Conservation (phyloP, 2,797 vertebrate species). For the Muraenolepis orangiensis region DNA sequence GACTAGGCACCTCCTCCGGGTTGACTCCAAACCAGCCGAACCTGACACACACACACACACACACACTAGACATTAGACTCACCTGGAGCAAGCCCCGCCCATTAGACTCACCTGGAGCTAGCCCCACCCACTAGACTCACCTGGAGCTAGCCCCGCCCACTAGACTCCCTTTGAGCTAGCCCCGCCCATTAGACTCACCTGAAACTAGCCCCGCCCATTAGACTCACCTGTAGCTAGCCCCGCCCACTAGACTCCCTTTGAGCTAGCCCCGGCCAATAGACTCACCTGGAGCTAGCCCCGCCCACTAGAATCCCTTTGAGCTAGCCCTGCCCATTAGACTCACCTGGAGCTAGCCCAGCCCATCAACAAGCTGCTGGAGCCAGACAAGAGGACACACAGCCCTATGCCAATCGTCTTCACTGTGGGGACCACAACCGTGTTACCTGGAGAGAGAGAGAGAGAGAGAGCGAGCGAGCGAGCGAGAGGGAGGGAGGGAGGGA, state of each 20-base stretch:
- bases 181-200: conserved; percentile 80
- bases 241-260: conserved; percentile 84
- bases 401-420: conserved; percentile 88
- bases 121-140: conserved; percentile 57
- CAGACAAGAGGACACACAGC: conserved; percentile 87
- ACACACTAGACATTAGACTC: conserved; percentile 24
- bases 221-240: conserved; percentile 88
- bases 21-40: conserved; percentile 91
- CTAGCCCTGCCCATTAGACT: conserved; percentile 10
- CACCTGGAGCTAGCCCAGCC: conserved; percentile 93
- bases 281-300: conserved; percentile 75
- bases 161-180: conserved; percentile 73
- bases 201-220: conserved; percentile 30
- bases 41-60: conserved; percentile 54
- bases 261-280: not conserved
- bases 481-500: no score
- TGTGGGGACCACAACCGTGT: conserved; percentile 80
- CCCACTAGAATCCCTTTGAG: conserved; percentile 79
- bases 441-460: no score
- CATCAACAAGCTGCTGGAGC: conserved; percentile 82
- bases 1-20: conserved; percentile 78
- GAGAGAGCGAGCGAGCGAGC: no score
- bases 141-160: conserved; percentile 89
- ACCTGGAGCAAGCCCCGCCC: conserved; percentile 77
- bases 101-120: conserved; percentile 76